phyloP scores from a whole-genome alignment of 30 jellyfish, hydroid and myxozoan genomes.

The Pelagia noctiluca region DNA sequence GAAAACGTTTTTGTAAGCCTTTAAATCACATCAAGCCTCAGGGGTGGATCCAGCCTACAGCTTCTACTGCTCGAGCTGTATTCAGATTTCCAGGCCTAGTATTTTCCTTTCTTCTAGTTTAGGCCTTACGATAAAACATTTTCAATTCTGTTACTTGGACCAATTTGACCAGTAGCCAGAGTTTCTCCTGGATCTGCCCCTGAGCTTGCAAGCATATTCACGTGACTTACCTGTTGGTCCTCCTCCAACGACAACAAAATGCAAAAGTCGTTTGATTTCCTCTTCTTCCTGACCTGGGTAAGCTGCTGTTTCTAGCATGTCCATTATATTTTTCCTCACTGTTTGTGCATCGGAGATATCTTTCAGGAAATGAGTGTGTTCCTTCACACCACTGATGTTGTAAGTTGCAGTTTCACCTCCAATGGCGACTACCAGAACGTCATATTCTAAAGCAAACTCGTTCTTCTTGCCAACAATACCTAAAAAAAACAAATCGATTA shows the following conservation, averaged over 20 bases:
- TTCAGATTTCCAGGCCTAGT: no score
- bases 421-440: slow-evolving; percentile 77
- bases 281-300: slow-evolving; percentile 88
- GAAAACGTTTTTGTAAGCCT: no score
- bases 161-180: no score
- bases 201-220: no score
- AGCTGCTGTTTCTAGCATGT: slow-evolving; percentile 90
- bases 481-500: no score
- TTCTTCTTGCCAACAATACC: slow-evolving; percentile 68
- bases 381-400: slow-evolving; percentile 74
- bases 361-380: slow-evolving; percentile 76
- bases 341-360: slow-evolving; percentile 80
- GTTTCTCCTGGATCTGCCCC: no score
- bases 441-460: slow-evolving; percentile 66
- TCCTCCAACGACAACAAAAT: slow-evolving; percentile 97
- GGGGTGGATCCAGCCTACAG: no score
- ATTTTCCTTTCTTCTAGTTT: no score
- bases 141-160: no score
- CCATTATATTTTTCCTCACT: slow-evolving; percentile 84
- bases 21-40: no score
- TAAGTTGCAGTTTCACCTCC: slow-evolving; percentile 95
- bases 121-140: no score
- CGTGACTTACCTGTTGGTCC: slow-evolving; percentile 89
- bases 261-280: slow-evolving; percentile 80
- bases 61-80: no score